Percentiles rank a stretch among this genome's conserved stretches.
phyloP scores from a whole-genome alignment of 2,113 vertebrate genomes.

The Gadus chalcogrammus region DNA sequence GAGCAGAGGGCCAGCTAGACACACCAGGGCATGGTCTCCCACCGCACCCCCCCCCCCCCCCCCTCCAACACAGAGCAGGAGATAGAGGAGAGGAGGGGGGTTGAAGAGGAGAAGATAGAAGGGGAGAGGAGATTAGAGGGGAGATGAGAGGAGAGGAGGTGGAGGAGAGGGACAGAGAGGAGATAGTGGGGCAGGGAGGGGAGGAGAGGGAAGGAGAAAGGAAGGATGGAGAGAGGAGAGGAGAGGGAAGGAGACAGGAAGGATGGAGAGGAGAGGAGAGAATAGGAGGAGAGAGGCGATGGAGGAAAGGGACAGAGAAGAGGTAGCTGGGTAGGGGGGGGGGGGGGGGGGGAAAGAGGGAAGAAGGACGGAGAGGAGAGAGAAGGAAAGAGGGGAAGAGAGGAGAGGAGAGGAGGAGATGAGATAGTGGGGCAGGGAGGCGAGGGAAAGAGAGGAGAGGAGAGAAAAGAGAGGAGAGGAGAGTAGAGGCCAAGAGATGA shows the following conservation, averaged over 20 bases:
- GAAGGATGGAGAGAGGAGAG: background rate
- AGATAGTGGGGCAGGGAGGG: background rate
- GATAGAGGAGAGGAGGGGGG: constrained; percentile 18
- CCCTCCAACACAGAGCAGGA: constrained; percentile 19
- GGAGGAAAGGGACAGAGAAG: background rate
- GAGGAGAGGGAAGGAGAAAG: background rate
- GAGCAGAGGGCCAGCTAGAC: constrained; percentile 40
- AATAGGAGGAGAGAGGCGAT: background rate
- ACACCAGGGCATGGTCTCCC: constrained; percentile 9
- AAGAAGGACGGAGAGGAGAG: constrained; percentile 1
- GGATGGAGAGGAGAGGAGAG: background rate
- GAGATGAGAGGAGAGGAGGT: constrained; percentile 27
- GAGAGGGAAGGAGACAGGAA: background rate
- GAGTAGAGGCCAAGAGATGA: constrained; percentile 1
- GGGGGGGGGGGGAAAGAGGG: background rate
- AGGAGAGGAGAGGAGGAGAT: background rate
- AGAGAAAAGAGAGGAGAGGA: constrained; percentile 15
- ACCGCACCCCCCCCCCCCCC: constrained; percentile 18
- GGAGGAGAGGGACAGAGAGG: background rate
- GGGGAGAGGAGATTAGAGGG: background rate
- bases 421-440: background rate
- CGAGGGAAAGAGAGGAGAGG: background rate
- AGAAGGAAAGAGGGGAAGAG: background rate
- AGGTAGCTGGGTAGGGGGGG: background rate
- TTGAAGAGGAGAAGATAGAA: background rate